phyloP scores from a whole-genome alignment of 2,888 invertebrate genomes.

The Liposcelis brunnea region DNA sequence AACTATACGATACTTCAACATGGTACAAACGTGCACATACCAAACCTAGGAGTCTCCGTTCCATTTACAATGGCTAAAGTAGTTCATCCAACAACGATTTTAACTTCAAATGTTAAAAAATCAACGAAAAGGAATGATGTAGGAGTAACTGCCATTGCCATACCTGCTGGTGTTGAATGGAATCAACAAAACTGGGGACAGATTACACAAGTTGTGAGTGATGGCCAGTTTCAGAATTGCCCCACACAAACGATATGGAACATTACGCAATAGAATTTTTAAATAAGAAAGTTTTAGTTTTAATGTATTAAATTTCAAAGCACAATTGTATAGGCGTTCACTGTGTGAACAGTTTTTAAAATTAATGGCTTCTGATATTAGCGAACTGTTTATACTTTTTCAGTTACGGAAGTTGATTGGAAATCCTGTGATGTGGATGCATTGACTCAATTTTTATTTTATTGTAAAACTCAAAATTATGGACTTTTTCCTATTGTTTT shows the following conservation, averaged over 20 bases:
- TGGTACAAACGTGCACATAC: neutral
- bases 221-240: neutral
- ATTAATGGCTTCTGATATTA: too few species aligned
- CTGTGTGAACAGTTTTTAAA: too few species aligned
- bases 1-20: constrained; percentile 6
- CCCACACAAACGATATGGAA: constrained; percentile 4
- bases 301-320: too few species aligned
- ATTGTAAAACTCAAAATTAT: too few species aligned
- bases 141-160: neutral
- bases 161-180: constrained; percentile 7
- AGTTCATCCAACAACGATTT: neutral
- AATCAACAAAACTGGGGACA: constrained; percentile 7
- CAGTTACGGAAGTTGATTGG: too few species aligned
- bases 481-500: too few species aligned
- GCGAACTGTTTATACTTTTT: too few species aligned
- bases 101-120: constrained; percentile 1
- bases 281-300: too few species aligned
- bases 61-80: constrained; percentile 8
- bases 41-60: constrained; percentile 3
- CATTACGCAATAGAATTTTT: neutral
- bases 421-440: too few species aligned
- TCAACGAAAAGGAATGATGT: constrained; percentile 6
- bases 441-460: too few species aligned
- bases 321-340: too few species aligned
- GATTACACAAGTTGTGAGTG: neutral